A percentile compares a stretch with the other conserved stretches of the same genome.
phyloP scores from a whole-genome alignment of 2,113 vertebrate genomes.

The Mormyrus lacerda region DNA sequence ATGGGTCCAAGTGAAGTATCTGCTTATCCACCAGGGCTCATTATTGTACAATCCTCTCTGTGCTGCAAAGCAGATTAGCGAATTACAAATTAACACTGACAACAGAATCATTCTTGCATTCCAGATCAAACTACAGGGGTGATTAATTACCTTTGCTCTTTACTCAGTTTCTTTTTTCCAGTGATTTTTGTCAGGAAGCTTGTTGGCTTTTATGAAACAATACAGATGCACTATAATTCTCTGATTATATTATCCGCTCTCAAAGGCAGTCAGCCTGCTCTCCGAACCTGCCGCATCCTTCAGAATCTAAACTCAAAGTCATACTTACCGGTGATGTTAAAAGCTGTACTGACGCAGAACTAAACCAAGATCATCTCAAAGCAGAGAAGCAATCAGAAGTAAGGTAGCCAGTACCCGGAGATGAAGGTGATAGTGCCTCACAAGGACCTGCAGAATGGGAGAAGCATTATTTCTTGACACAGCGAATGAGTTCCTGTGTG shows the following conservation, averaged over 20 bases:
- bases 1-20: not conserved
- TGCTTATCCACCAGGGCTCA: not conserved
- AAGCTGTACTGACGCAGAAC: not conserved
- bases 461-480: not conserved
- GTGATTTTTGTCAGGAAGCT: not conserved
- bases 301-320: not conserved
- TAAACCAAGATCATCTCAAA: not conserved
- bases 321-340: not conserved
- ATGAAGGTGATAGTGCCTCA: not conserved
- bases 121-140: not conserved
- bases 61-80: not conserved
- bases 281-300: not conserved
- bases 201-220: not conserved
- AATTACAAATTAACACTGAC: not conserved
- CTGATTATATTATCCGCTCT: not conserved
- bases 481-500: not conserved
- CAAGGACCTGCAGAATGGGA: not conserved
- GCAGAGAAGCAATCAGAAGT: not conserved
- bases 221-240: not conserved
- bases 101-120: not conserved
- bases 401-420: not conserved
- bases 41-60: not conserved
- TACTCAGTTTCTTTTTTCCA: not conserved
- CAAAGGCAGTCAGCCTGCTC: not conserved
- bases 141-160: not conserved